Percentiles rank a stretch among this genome's conserved stretches.
These are phyloP conservation scores for Andrena dorsata DNA, from an alignment of 2,888 invertebrate species.

Conservation along the genomic window DNA sequence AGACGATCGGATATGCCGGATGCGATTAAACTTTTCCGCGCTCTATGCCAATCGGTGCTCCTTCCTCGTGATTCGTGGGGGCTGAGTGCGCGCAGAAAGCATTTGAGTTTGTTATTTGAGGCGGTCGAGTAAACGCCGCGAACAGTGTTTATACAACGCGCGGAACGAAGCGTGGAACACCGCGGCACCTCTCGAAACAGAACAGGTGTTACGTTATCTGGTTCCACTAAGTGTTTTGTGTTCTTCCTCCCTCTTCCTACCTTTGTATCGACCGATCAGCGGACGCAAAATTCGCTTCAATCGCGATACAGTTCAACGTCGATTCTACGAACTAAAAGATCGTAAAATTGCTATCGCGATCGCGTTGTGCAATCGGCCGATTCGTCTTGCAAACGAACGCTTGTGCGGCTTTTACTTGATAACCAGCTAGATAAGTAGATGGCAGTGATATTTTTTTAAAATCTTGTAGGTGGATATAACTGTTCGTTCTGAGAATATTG, in stretches of 20 bases:
- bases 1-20: too few relatives aligned
- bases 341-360: neutral
- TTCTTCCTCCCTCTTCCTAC: neutral
- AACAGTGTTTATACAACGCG: slow-evolving; percentile 44
- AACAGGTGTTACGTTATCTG: neutral
- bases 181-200: neutral
- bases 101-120: neutral
- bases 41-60: neutral
- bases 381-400: neutral
- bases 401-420: neutral
- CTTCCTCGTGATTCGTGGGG: neutral
- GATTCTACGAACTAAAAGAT: neutral
- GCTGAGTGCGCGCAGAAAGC: slow-evolving; percentile 2
- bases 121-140: neutral
- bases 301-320: neutral
- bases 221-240: neutral
- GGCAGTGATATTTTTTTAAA: neutral
- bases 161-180: neutral
- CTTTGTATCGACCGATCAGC: neutral
- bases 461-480: neutral
- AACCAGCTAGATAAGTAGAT: neutral
- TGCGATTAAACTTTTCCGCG: neutral
- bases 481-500: neutral
- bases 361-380: neutral
- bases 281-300: neutral